Percentiles rank a stretch among this genome's conserved stretches.
Evolutionary conservation across 1,140 invertebrate genomes (phyloP).

Genomic region (Papilio aristodemus): DNA sequence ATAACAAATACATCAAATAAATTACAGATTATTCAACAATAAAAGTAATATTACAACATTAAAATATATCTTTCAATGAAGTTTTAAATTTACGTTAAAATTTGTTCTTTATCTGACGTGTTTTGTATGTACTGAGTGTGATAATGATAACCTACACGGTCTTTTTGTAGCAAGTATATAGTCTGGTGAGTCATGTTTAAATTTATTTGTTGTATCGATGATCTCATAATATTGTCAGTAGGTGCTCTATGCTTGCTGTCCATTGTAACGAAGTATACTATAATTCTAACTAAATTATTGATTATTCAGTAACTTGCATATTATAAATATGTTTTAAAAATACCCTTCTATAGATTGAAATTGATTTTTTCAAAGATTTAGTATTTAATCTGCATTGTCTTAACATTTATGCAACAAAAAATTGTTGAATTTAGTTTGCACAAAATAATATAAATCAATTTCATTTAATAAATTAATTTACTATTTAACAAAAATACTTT

Average conservation of each 20-base stretch:
- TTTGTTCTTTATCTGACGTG: slow-evolving; percentile 58
- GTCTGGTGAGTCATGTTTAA: slow-evolving; percentile 78
- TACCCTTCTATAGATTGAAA: not conserved
- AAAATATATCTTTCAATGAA: slow-evolving; percentile 33
- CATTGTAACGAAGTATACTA: slow-evolving; percentile 48
- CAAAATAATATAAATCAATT: too few relatives aligned
- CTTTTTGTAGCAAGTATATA: slow-evolving; percentile 73
- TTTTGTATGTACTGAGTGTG: slow-evolving; percentile 61
- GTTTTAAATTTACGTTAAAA: slow-evolving; percentile 48
- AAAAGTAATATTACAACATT: slow-evolving; percentile 26
- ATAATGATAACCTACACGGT: slow-evolving; percentile 79
- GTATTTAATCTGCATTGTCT: not conserved
- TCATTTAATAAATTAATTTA: too few relatives aligned
- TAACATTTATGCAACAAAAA: too few relatives aligned
- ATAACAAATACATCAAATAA: slow-evolving; percentile 40
- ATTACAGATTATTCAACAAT: slow-evolving; percentile 30
- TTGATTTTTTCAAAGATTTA: not conserved
- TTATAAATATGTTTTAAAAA: not conserved
- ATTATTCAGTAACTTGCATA: not conserved
- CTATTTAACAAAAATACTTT: too few relatives aligned
- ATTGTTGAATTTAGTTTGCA: too few relatives aligned
- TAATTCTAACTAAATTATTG: slow-evolving; percentile 5
- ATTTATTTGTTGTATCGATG: slow-evolving; percentile 79
- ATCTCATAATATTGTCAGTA: slow-evolving; percentile 73
- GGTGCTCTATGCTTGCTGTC: slow-evolving; percentile 51